Conservation (phyloP, 2,797 vertebrate species). For the Dendrocincla fuliginosa region DNA sequence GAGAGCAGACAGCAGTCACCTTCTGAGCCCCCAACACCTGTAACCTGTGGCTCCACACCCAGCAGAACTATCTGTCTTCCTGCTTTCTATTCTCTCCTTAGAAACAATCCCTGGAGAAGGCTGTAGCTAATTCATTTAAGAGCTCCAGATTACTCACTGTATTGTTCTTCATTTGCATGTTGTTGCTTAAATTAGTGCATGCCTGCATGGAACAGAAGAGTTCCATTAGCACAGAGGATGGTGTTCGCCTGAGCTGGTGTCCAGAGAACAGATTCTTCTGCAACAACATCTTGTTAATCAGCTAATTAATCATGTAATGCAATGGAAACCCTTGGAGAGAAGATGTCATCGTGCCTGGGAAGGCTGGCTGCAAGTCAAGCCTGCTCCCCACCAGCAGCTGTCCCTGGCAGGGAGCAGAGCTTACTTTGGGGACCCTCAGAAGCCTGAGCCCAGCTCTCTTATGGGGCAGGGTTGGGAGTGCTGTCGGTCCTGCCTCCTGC, state of each 20-base stretch:
- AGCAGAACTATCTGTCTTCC: background rate
- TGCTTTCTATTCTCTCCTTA: background rate
- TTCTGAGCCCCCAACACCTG: background rate
- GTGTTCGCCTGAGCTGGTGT: background rate
- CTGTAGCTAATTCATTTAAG: conserved; percentile 12
- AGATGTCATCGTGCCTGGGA: background rate
- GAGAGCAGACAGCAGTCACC: background rate
- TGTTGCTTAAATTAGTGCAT: conserved; percentile 32
- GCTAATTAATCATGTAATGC: conserved; percentile 61
- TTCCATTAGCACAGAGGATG: conserved; percentile 36
- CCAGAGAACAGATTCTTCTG: conserved; percentile 45
- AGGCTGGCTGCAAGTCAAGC: background rate
- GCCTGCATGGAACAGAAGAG: background rate
- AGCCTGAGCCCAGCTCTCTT: background rate
- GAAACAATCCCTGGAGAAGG: background rate
- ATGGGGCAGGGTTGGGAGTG: background rate
- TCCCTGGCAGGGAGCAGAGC: background rate
- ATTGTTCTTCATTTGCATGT: conserved; percentile 43
- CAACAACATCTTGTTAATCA: conserved; percentile 56
- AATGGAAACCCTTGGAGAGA: background rate
- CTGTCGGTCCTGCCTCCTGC: background rate
- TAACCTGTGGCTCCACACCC: background rate
- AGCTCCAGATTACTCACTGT: background rate
- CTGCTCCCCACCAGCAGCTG: background rate
- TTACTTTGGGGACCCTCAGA: fast-evolving